Evolutionary conservation across 2,888 invertebrate genomes (phyloP), one percentile per base, ranked within the genome.

Genomic region (Drosophila glabriapex): DNA sequence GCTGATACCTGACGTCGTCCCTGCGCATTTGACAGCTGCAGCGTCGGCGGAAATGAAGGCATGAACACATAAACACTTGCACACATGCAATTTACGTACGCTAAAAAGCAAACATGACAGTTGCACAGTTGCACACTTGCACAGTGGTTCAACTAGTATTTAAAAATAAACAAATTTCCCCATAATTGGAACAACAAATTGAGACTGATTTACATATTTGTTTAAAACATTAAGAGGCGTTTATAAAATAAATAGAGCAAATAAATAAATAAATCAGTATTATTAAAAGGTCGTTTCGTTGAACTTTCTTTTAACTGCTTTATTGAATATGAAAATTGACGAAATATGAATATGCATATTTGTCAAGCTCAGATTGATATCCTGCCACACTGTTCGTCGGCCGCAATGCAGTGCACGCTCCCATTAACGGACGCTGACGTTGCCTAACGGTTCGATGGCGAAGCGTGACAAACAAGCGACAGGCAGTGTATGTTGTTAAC

Each of bases 381-480:
- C 68, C 54, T 68, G 37, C 0, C 7, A 31, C 69, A 71, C 71
- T 60, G 60, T 61, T 52, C 61, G 33, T 37, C 46, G 37, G 31
- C 50, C 29, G 14, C 39, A 54, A 33, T 69, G 50, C 50, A 61
- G 65, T 64, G 35, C 73, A 75, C 69, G 84, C 89, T 84, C 84
- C 83, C 87, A 89, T 86, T 89, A 86, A 81, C 79, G 78, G 72
- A 25, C 66, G 78, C 49, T 62, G 81, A 78, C 78, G 81, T 66
- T 67, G 68, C 60, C 64, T 75, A 82, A 76, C 74, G 77, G 78
- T 71, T 82, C 77, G 79, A 83, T 84, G 76, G 72, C 59, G 88
- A 74, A 78, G 91, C 90, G 88, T 83, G 88, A 90, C 89, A 89
- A 85, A 83, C 76, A 81, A 82, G 71, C 73, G 84, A 73, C 78